phyloP scores from a whole-genome alignment of 2,797 vertebrate species.

The Eutrigla gurnardus region DNA sequence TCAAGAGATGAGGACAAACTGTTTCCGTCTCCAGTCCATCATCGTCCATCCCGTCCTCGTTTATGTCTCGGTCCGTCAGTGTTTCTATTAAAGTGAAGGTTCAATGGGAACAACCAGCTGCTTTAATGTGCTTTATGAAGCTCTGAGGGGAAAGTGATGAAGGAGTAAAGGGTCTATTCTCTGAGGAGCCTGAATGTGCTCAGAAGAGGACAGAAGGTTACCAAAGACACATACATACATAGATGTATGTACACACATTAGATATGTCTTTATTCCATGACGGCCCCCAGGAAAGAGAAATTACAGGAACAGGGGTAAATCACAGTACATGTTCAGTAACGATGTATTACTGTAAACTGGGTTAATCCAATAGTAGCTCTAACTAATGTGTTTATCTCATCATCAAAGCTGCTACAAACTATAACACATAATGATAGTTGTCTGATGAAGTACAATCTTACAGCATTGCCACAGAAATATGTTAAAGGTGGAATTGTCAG shows the following conservation, averaged over 20 bases:
- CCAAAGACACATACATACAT: no score
- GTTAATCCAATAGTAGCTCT: background rate
- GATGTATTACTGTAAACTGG: no score
- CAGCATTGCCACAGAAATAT: background rate
- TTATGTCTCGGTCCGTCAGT: background rate
- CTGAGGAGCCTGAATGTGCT: background rate
- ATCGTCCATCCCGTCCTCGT: background rate
- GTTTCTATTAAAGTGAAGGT: background rate
- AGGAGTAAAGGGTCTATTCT: background rate
- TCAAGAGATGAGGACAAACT: slow-evolving; percentile 42
- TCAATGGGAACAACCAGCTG: background rate
- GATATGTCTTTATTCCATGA: background rate
- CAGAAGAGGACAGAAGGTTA: background rate
- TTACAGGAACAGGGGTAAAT: background rate
- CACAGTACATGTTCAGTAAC: no score
- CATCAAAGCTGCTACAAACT: background rate
- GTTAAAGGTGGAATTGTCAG: background rate
- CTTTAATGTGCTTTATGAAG: background rate
- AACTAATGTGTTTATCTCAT: background rate
- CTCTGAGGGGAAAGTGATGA: background rate
- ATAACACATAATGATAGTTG: background rate
- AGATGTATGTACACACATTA: no score
- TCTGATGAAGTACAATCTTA: background rate
- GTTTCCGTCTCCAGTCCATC: slow-evolving; percentile 27
- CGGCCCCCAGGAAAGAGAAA: background rate